These are phyloP conservation scores for Hermetia illucens DNA, from an alignment of 1,140 invertebrate species.

Conservation along the genomic window DNA sequence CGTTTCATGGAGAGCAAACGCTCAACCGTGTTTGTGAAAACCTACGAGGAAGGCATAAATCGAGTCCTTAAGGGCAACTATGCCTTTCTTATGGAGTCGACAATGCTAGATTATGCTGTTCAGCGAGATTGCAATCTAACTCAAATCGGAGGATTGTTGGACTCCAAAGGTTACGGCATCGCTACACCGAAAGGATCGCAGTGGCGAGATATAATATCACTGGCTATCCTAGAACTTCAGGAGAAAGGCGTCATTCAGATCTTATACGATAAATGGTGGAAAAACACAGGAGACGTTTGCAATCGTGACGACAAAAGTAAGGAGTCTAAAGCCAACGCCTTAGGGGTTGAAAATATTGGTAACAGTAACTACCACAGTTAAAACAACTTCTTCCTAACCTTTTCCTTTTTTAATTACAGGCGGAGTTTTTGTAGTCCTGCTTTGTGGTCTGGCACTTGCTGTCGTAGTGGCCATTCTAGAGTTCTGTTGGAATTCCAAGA, in stretches of 20 bases:
- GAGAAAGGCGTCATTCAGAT: constrained; percentile 92
- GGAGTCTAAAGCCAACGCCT: constrained; percentile 80
- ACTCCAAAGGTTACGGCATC: constrained; percentile 73
- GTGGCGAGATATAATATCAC: constrained; percentile 88
- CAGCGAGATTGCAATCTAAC: constrained; percentile 87
- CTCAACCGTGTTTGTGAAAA: constrained; percentile 58
- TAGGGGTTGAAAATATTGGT: constrained; percentile 34
- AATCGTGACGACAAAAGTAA: constrained; percentile 75
- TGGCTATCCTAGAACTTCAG: constrained; percentile 88
- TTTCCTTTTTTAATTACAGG: constrained; percentile 32
- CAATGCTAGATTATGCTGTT: constrained; percentile 78
- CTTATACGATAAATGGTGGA: constrained; percentile 95
- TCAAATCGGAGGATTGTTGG: constrained; percentile 53
- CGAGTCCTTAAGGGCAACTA: constrained; percentile 66
- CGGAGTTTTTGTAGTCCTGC: constrained; percentile 90
- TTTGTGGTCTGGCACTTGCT: constrained; percentile 76
- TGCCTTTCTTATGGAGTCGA: constrained; percentile 90
- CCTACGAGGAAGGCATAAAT: constrained; percentile 65
- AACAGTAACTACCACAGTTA: background rate
- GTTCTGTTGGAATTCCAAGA: constrained; percentile 86
- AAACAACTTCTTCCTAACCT: background rate
- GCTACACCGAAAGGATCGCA: constrained; percentile 82
- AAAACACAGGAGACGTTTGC: constrained; percentile 83
- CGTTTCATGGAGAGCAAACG: constrained; percentile 57
- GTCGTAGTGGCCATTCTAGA: constrained; percentile 82